Evolutionary conservation across 2,113 vertebrate species (phyloP).

Genomic region (Macaca mulatta): DNA sequence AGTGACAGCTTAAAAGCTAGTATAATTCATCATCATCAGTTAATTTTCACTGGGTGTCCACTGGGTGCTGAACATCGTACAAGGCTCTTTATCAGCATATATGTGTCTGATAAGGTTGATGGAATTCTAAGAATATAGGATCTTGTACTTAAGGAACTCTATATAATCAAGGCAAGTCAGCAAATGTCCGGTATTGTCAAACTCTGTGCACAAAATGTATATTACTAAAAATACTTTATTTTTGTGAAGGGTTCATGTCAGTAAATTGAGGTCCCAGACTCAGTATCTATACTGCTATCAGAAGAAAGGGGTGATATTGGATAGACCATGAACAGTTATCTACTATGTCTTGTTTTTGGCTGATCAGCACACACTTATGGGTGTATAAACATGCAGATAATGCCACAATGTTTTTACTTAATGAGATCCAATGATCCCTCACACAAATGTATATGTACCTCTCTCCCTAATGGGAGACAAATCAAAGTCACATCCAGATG

Average conservation of each 20-base stretch:
- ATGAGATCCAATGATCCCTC: not conserved
- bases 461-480: not conserved
- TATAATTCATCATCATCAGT: conserved; percentile 77
- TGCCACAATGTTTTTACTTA: not conserved
- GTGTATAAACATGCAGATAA: not conserved
- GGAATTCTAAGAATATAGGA: conserved; percentile 3
- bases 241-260: not conserved
- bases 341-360: not conserved
- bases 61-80: conserved; percentile 57
- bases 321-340: not conserved
- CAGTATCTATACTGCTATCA: not conserved
- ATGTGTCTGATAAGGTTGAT: conserved; percentile 53
- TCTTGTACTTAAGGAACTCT: conserved; percentile 23
- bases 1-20: conserved; percentile 77
- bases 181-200: not conserved
- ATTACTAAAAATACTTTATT: not conserved
- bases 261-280: not conserved
- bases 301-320: not conserved
- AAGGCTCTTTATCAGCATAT: conserved; percentile 56
- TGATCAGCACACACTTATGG: not conserved
- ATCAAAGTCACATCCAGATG: not conserved
- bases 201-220: not conserved
- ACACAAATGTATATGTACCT: not conserved
- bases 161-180: not conserved
- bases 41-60: conserved; percentile 71